Evolutionary conservation across 2,797 vertebrate genomes (phyloP), one percentile per base, ranked within the genome.

Genomic region (Morelia viridis): DNA sequence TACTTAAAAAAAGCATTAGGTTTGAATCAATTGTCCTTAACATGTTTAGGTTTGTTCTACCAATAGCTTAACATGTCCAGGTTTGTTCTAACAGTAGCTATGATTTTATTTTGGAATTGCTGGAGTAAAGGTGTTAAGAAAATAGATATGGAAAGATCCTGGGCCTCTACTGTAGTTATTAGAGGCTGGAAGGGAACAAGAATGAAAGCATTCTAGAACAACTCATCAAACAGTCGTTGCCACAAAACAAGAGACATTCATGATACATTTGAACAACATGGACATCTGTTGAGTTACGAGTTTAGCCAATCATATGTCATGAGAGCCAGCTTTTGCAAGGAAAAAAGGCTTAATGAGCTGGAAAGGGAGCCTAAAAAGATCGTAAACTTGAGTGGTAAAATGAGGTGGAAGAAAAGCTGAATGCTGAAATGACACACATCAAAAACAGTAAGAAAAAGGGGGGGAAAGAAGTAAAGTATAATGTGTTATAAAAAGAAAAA

Each of bases 111-210:
- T 35, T 62, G 46, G 56, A n/a, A 92, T 87, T 5, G 3, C 9
- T 2, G 86, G 13, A 68, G 56, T 1, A 8, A 8, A 26, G 71
- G 87, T 85, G 31, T 58, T 0, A 24, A 15, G 0, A 61, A 86
- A 31, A 76, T 87, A 28, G 1, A 24, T 22, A 87, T 7, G 11
- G 64, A 84, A 65, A 0, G 90, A 85, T 65, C 90, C 56, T 0
- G 65, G 94, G 68, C 94, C 94, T 95, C 94, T 95, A 93, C 89
- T 89, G 11, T 91, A 26, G 17, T 90, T 92, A 91, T 46, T 2
- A 0, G 92, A 92, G 85, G 58, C 1, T 0, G 12, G 87, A 58
- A 35, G 46, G 19, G 28, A 89, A 58, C 19, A 24, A 85, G 24
- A 85, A 41, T 10, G 9, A 28, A 0, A 3, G 76, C 0, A 8